Evolutionary conservation across 1,140 invertebrate genomes (phyloP).

Genomic region (Drosophila parabipectinata): DNA sequence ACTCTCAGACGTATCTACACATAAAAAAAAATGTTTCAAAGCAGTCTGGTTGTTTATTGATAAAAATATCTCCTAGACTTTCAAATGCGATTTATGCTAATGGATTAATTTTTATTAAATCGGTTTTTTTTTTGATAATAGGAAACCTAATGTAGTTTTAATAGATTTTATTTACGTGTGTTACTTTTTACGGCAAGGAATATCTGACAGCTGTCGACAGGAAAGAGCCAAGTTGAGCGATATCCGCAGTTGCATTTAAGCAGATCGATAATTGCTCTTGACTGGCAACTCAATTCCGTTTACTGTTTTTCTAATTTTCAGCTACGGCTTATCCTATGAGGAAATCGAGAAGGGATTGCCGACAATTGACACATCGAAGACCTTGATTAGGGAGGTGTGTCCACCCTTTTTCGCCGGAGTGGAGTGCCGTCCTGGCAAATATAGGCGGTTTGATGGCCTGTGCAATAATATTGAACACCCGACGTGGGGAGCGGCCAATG

Average conservation of each 20-base stretch:
- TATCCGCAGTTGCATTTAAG: slow-evolving; percentile 43
- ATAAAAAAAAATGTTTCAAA: neutral
- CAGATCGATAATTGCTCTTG: slow-evolving; percentile 33
- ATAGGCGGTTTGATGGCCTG: slow-evolving; percentile 94
- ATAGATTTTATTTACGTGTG: neutral
- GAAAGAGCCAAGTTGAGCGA: slow-evolving; percentile 58
- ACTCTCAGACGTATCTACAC: slow-evolving; percentile 16
- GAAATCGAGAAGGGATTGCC: slow-evolving; percentile 95
- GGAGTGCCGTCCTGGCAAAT: slow-evolving; percentile 95
- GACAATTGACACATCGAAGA: slow-evolving; percentile 95
- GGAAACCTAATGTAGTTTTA: neutral
- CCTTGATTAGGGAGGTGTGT: slow-evolving; percentile 93
- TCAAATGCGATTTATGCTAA: neutral
- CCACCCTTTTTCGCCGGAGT: slow-evolving; percentile 94
- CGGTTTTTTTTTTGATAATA: neutral
- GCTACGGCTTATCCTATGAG: slow-evolving; percentile 92
- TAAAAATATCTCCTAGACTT: neutral
- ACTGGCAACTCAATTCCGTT: slow-evolving; percentile 20
- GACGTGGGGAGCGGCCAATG: slow-evolving; percentile 94
- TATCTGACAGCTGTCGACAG: slow-evolving; percentile 31
- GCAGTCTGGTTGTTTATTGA: neutral
- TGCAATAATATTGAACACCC: slow-evolving; percentile 97
- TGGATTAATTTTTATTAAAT: too few relatives aligned
- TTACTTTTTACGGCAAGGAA: neutral
- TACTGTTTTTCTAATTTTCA: slow-evolving; percentile 71